Evolutionary conservation across 2,888 invertebrate genomes (phyloP).

Genomic region (Megaustenia siamemsis): DNA sequence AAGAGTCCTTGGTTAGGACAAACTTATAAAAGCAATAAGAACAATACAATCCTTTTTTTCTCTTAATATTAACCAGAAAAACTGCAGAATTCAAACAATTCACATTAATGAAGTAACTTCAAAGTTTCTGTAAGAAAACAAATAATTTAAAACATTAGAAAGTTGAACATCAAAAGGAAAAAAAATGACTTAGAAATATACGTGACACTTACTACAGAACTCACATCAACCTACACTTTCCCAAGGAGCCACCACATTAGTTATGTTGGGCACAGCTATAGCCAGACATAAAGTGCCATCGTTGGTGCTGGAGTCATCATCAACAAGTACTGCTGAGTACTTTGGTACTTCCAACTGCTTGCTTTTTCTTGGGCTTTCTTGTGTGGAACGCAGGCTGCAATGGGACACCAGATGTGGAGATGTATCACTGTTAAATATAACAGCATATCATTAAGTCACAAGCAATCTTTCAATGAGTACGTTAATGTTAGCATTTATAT

Average conservation of each 20-base stretch:
- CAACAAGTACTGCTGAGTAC: constrained; percentile 56
- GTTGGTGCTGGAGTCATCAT: constrained; percentile 51
- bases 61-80: too few species aligned
- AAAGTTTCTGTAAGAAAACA: neutral
- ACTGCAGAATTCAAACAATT: too few species aligned
- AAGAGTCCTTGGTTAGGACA: too few species aligned
- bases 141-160: neutral
- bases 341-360: constrained; percentile 72
- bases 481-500: too few species aligned
- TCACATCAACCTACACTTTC: constrained; percentile 56
- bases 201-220: neutral
- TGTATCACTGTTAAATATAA: constrained; percentile 57
- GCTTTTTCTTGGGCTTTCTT: constrained; percentile 77
- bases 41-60: too few species aligned
- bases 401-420: constrained; percentile 84
- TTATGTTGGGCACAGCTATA: constrained; percentile 64
- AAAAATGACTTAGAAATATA: neutral
- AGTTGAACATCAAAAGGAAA: neutral
- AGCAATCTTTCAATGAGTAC: neutral
- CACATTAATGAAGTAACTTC: too few species aligned
- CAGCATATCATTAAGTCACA: neutral
- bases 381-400: constrained; percentile 48
- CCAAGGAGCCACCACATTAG: constrained; percentile 69
- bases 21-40: too few species aligned
- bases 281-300: constrained; percentile 61